Conservation (phyloP, 2,113 vertebrate genomes). For the Tor tambroides region DNA sequence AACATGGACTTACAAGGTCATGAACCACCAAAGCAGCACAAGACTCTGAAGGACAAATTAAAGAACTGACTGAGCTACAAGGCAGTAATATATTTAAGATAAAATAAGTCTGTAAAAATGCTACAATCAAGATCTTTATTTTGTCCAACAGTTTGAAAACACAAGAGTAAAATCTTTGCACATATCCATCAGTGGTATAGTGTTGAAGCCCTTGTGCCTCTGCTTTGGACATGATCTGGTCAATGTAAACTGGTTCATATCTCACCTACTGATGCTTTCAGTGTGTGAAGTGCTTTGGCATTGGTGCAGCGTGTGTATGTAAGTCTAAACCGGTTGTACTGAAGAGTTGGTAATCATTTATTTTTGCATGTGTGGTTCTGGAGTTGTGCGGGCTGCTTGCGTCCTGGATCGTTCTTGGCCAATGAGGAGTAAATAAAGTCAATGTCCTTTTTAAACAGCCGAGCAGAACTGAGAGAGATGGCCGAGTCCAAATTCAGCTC, state of each 20-base stretch:
- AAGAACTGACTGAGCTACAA: conserved; percentile 13
- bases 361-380: too few species aligned
- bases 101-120: conserved; percentile 37
- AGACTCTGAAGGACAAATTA: not conserved
- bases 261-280: too few species aligned
- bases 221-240: not conserved
- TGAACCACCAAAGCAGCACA: conserved; percentile 2
- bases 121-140: conserved; percentile 37
- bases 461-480: too few species aligned
- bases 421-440: too few species aligned
- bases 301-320: too few species aligned
- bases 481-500: too few species aligned
- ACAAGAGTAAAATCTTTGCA: not conserved
- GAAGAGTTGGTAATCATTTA: too few species aligned
- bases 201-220: conserved; percentile 3
- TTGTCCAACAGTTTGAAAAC: conserved; percentile 22
- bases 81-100: conserved; percentile 24
- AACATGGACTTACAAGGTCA: not conserved
- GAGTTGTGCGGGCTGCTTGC: too few species aligned
- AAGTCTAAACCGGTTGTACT: too few species aligned
- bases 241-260: not conserved
- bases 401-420: too few species aligned
- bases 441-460: too few species aligned
- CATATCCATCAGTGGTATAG: not conserved
- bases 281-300: too few species aligned